A percentile compares a stretch with the other conserved stretches of the same genome.
phyloP scores from a whole-genome alignment of 2,113 vertebrate genomes.

The Pseudopipra pipra region DNA sequence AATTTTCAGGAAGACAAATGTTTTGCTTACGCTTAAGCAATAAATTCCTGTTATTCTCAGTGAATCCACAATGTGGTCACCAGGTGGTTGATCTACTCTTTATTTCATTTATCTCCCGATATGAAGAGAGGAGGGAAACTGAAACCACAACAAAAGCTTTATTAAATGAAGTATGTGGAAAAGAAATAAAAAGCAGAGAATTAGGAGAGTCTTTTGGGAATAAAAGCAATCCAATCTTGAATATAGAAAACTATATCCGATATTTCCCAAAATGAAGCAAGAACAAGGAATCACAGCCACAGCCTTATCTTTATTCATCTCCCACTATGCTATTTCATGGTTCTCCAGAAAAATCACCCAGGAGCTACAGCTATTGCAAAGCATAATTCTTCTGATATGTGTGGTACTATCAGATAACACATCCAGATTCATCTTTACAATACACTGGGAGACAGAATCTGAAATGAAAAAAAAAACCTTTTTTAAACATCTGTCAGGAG shows the following conservation, averaged over 20 bases:
- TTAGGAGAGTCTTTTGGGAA: background rate
- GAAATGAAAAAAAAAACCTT: background rate
- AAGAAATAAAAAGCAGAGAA: background rate
- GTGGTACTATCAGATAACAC: background rate
- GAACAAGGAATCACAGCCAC: background rate
- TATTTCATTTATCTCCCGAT: background rate
- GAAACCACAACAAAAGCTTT: background rate
- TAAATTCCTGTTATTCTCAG: background rate
- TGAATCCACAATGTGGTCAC: background rate
- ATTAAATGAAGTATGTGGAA: background rate
- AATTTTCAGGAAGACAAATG: background rate
- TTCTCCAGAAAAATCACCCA: background rate
- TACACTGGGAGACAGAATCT: background rate
- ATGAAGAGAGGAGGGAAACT: background rate
- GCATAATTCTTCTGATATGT: background rate
- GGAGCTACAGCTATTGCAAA: background rate
- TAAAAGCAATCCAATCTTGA: constrained; percentile 1
- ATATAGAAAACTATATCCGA: background rate
- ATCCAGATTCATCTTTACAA: background rate
- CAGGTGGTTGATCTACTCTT: background rate
- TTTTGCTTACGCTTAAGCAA: background rate
- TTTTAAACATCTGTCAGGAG: background rate
- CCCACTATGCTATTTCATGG: background rate
- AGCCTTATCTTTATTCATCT: constrained; percentile 15
- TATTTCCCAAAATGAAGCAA: background rate